Conservation (phyloP, 92 coral and sea anemone species). For the Epizoanthus rinbou region DNA sequence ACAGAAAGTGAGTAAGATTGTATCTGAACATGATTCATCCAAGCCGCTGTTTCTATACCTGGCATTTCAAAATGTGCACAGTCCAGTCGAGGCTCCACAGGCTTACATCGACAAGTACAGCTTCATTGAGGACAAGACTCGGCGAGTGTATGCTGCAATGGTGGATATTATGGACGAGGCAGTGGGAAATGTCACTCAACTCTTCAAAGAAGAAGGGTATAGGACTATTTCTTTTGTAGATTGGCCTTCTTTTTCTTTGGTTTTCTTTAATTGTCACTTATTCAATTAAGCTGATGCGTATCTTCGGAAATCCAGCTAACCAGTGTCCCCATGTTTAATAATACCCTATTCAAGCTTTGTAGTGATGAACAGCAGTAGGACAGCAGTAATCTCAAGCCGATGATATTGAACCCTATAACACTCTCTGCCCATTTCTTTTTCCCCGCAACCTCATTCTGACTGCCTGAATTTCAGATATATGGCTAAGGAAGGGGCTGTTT, state of each 20-base stretch:
- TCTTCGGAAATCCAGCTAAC: too few species aligned
- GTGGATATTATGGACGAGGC: constrained; percentile 66
- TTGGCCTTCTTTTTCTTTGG: background rate
- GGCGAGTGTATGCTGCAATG: constrained; percentile 58
- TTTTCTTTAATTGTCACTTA: background rate
- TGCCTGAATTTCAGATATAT: too few species aligned
- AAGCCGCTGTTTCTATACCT: constrained; percentile 53
- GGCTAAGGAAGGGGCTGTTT: too few species aligned
- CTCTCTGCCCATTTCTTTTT: too few species aligned
- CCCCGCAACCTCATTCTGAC: too few species aligned
- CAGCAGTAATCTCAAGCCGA: too few species aligned
- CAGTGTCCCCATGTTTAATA: too few species aligned
- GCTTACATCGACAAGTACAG: constrained; percentile 51
- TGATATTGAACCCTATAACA: too few species aligned
- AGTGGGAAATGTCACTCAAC: constrained; percentile 51
- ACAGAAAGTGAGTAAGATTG: constrained; percentile 49
- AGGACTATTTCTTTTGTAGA: background rate
- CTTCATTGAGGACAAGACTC: constrained; percentile 37
- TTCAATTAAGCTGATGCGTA: too few species aligned
- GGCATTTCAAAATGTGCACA: constrained; percentile 58
- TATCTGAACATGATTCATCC: constrained; percentile 47
- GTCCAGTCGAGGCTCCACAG: constrained; percentile 54
- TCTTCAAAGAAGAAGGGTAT: constrained; percentile 51
- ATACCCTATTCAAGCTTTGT: too few species aligned
- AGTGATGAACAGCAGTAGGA: too few species aligned